phyloP scores from a whole-genome alignment of 2,797 vertebrate species.

The Hydrolagus colliei region DNA sequence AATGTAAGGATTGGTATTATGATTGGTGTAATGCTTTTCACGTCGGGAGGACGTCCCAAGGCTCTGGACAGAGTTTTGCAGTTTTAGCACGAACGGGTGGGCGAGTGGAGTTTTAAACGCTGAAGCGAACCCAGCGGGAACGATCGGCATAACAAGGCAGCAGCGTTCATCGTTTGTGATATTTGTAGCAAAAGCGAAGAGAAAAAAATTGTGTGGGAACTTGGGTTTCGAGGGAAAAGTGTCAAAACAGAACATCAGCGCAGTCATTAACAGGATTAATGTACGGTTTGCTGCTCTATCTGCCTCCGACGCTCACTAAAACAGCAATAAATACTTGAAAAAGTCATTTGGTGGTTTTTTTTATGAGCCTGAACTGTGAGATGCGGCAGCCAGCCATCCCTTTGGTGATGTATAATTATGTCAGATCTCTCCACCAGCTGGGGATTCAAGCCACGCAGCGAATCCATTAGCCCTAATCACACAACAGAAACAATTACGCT shows the following conservation, averaged over 20 bases:
- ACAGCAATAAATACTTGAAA: not conserved
- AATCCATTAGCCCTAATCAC: slow-evolving; percentile 15
- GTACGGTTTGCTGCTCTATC: not conserved
- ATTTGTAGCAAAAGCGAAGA: too few relatives aligned
- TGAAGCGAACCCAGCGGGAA: too few relatives aligned
- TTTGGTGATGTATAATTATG: not conserved
- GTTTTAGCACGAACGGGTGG: too few relatives aligned
- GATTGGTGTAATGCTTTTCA: too few relatives aligned
- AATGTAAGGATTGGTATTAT: too few relatives aligned
- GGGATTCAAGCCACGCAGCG: not conserved
- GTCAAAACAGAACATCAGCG: not conserved
- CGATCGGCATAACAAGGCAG: too few relatives aligned
- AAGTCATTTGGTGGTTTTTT: not conserved
- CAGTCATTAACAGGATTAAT: not conserved
- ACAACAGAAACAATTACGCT: slow-evolving; percentile 17
- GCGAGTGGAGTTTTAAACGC: too few relatives aligned
- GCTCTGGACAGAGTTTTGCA: too few relatives aligned
- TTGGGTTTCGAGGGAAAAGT: not conserved
- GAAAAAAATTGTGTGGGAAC: not conserved
- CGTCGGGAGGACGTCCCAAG: too few relatives aligned
- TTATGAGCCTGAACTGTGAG: not conserved
- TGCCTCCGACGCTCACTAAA: not conserved
- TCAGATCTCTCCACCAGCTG: slow-evolving; percentile 1
- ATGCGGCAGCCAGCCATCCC: not conserved
- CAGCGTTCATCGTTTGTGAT: too few relatives aligned